Conservation (phyloP, 35 echinoderm and acorn worm genomes). For the Stichopus chloronotus region DNA sequence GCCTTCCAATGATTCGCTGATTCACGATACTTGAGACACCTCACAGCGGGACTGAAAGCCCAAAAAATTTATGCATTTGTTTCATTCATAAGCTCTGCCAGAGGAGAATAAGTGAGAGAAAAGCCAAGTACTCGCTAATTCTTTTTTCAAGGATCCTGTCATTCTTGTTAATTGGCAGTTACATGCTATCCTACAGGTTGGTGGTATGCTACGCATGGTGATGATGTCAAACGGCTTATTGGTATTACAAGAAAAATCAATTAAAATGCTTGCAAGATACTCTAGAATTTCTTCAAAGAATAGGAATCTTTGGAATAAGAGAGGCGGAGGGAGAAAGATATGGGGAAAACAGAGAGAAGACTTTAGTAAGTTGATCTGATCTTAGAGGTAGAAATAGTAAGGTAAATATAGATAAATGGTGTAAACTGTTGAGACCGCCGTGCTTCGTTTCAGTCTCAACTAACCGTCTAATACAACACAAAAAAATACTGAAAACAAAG, state of each 20-base stretch:
- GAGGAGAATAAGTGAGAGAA: neutral
- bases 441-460: no score
- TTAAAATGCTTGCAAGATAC: neutral
- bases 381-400: neutral
- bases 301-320: neutral
- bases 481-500: no score
- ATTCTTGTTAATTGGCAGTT: slow-evolving; percentile 12
- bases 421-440: no score
- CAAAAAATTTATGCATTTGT: slow-evolving; percentile 13
- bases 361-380: neutral
- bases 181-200: neutral
- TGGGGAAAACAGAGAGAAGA: neutral
- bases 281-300: neutral
- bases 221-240: neutral
- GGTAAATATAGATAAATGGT: no score
- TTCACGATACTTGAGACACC: neutral
- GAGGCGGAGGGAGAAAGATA: neutral
- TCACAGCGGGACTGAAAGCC: neutral
- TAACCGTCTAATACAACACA: no score
- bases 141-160: slow-evolving; percentile 13
- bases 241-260: slow-evolving; percentile 11
- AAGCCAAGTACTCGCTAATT: slow-evolving; percentile 2
- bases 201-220: neutral
- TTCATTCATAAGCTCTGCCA: slow-evolving; percentile 1
- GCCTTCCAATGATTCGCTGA: neutral